Base-by-base conservation (phyloP, 2,113 vertebrate genomes). In the Pelecanus crispus region DNA sequence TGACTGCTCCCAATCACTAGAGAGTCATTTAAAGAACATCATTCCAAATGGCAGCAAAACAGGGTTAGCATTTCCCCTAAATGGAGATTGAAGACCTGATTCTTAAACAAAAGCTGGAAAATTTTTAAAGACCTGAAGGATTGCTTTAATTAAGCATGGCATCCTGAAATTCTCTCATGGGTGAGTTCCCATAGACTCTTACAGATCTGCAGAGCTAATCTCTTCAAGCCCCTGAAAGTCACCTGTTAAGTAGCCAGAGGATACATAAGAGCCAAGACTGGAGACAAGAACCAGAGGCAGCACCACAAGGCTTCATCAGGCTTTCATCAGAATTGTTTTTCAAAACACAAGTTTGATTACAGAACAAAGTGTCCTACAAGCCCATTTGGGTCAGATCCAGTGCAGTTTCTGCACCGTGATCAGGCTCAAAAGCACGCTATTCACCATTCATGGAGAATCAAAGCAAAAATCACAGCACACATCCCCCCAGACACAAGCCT, bases 231-330 rank as follows among this genome's bases (percentile, higher is more conserved):
- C 81, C 96, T 94, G 86, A 95, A 96, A 97, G 96, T 97, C 97
- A 97, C 97, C 97, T 97, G 97, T 97, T 97, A 97, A 96, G 95
- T 80, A 97, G 92, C 73, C 94, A 95, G 81, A 80, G 91, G 81
- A 95, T 87, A 94, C 70, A 88, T 8, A 49, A 4, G 42, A 96
- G 84, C 91, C 89, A 85, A 90, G 89, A 81, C 58, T 89, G 92
- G 59, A 97, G 83, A 95, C 91, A 82, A 85, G 96, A 94, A 79
- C 81, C 91, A 95, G 83, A 94, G 66, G 88, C 91, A 89, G 86
- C 15, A 87, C 83, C 92, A 78, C 86, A 91, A 71, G 78, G 78
- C 38, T 94, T 82, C 86, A 52, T 63, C 84, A 90, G 81, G 73
- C 66, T 91, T 75, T 79, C 86, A 87, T 67, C 77, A 91, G 94